These are phyloP conservation scores for Tetanocera ferruginea DNA, from an alignment of 2,888 invertebrate genomes.

Conservation along the genomic window DNA sequence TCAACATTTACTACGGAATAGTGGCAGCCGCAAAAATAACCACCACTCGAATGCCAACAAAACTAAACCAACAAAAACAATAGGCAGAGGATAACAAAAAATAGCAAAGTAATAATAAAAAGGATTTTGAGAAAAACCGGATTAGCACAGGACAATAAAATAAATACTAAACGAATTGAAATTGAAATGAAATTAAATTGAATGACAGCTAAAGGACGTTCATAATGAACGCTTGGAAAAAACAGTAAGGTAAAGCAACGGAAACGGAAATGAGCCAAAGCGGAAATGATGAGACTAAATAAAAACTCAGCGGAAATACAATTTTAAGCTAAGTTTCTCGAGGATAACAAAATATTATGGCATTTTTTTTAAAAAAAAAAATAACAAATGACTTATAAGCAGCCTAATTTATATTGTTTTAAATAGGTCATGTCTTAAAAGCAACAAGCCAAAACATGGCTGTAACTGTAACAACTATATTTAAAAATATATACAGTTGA, in stretches of 20 bases:
- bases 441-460: no score
- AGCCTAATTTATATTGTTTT: no score
- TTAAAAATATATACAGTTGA: no score
- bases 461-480: no score
- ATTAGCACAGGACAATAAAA: slow-evolving; percentile 35
- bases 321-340: no score
- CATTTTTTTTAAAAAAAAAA: no score
- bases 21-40: not conserved
- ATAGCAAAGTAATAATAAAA: not conserved
- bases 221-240: not conserved
- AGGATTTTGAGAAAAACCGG: slow-evolving; percentile 5
- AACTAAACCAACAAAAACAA: not conserved
- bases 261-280: not conserved
- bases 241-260: not conserved
- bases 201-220: not conserved
- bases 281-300: not conserved
- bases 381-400: no score
- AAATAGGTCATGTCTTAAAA: no score
- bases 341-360: no score
- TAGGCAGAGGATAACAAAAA: not conserved
- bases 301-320: not conserved
- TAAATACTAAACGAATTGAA: slow-evolving; percentile 20
- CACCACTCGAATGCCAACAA: not conserved
- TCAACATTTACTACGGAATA: slow-evolving; percentile 27
- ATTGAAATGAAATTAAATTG: slow-evolving; percentile 5